phyloP scores from a whole-genome alignment of 2,888 invertebrate species.

The Allygus modestus region DNA sequence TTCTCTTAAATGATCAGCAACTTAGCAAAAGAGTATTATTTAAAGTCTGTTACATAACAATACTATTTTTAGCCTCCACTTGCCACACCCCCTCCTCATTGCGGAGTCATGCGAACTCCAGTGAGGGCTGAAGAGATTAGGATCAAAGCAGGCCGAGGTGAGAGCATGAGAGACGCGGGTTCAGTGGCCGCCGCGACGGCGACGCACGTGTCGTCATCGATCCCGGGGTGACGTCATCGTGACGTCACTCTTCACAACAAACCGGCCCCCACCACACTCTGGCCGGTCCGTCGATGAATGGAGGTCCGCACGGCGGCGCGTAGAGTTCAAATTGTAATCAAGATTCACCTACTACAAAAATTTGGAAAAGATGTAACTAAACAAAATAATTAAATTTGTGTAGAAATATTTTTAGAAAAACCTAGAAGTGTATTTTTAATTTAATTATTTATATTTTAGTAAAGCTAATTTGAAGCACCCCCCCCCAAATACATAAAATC shows the following conservation, averaged over 20 bases:
- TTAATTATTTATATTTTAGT: no score
- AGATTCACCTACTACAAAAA: no score
- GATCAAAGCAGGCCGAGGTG: slow-evolving; percentile 17
- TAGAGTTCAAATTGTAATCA: no score
- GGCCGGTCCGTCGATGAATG: background rate
- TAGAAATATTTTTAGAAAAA: no score
- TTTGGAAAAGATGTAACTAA: no score
- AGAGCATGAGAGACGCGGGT: slow-evolving; percentile 2
- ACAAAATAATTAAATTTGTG: no score
- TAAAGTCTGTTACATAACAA: no score
- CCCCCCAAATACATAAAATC: no score
- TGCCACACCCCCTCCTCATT: background rate
- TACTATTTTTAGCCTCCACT: background rate
- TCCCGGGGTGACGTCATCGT: slow-evolving; percentile 13
- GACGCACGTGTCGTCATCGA: slow-evolving; percentile 37
- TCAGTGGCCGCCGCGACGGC: background rate
- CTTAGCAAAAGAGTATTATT: no score
- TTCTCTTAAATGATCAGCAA: no score
- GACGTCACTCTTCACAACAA: slow-evolving; percentile 32
- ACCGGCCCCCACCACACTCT: background rate
- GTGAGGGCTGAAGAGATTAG: slow-evolving; percentile 5
- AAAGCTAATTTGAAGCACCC: no score
- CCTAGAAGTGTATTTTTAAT: no score
- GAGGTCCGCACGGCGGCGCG: background rate
- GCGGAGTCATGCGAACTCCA: background rate